These are phyloP conservation scores for Sitta europaea DNA, from an alignment of 2,113 vertebrate species.

Conservation along the genomic window DNA sequence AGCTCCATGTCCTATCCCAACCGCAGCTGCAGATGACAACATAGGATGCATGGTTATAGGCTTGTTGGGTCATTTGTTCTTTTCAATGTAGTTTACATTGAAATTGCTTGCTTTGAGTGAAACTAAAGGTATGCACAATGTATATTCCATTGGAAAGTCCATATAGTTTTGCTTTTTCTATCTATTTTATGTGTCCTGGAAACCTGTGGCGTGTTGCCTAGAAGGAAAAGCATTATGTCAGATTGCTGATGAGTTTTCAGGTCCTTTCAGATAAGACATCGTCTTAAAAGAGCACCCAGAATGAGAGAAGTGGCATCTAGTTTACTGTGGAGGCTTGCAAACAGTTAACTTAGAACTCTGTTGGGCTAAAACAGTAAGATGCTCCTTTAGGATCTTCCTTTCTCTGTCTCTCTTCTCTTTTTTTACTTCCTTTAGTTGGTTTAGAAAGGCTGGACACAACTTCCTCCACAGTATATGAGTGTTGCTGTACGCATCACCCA, in stretches of 20 bases:
- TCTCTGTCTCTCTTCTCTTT: constrained; percentile 61
- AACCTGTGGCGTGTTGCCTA: not conserved
- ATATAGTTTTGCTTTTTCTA: not conserved
- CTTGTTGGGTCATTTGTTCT: not conserved
- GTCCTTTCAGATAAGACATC: not conserved
- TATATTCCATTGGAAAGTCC: not conserved
- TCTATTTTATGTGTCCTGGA: not conserved
- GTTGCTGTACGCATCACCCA: not conserved
- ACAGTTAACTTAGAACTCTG: constrained; percentile 1
- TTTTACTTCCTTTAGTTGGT: constrained; percentile 44
- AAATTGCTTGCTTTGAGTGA: not conserved
- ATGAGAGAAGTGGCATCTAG: not conserved
- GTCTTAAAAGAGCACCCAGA: not conserved
- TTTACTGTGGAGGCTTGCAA: not conserved
- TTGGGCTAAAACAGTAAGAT: not conserved
- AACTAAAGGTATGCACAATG: not conserved
- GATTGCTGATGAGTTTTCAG: not conserved
- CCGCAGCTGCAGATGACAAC: not conserved
- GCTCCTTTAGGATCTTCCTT: constrained; percentile 47
- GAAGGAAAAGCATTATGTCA: not conserved
- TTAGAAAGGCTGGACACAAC: constrained; percentile 27
- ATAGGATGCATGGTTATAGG: not conserved
- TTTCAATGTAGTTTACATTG: not conserved
- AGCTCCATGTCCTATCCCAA: not conserved
- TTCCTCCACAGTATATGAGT: not conserved